Conservation (phyloP, 1,140 invertebrate species). For the Akabosia matsudoensis region DNA sequence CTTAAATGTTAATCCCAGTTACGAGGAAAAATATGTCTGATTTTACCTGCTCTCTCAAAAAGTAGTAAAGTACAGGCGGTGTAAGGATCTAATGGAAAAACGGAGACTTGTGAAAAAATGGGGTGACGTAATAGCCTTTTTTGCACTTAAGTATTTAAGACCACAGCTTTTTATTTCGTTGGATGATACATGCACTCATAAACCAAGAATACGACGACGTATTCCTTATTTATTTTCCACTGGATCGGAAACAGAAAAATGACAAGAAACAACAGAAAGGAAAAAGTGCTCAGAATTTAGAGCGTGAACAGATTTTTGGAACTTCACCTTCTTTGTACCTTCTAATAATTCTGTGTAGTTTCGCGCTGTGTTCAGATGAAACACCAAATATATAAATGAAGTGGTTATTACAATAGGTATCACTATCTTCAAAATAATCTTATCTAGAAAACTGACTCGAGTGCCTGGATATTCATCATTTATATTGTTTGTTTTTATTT, state of each 20-base stretch:
- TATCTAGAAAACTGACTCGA: too few species aligned
- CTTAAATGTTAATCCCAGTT: too few species aligned
- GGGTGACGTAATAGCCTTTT: slow-evolving; percentile 1
- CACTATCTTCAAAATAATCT: too few species aligned
- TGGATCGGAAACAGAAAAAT: not conserved
- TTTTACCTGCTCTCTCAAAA: not conserved
- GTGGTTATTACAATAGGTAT: too few species aligned
- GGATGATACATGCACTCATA: not conserved
- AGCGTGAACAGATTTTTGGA: not conserved
- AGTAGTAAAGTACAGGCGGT: not conserved
- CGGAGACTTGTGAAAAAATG: not conserved
- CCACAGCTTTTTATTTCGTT: not conserved
- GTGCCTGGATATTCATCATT: not conserved
- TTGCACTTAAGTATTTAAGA: not conserved
- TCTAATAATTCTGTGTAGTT: not conserved
- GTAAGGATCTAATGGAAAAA: not conserved
- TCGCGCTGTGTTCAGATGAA: not conserved
- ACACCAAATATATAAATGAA: too few species aligned
- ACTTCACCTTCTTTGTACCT: not conserved
- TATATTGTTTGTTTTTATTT: not conserved
- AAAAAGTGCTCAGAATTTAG: not conserved
- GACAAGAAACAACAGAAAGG: not conserved
- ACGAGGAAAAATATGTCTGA: too few species aligned
- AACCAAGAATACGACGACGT: not conserved
- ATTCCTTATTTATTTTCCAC: not conserved